Evolutionary conservation across 2,888 invertebrate species (phyloP), one percentile per base, ranked within the genome.

Genomic region (Xiphydria camelus): DNA sequence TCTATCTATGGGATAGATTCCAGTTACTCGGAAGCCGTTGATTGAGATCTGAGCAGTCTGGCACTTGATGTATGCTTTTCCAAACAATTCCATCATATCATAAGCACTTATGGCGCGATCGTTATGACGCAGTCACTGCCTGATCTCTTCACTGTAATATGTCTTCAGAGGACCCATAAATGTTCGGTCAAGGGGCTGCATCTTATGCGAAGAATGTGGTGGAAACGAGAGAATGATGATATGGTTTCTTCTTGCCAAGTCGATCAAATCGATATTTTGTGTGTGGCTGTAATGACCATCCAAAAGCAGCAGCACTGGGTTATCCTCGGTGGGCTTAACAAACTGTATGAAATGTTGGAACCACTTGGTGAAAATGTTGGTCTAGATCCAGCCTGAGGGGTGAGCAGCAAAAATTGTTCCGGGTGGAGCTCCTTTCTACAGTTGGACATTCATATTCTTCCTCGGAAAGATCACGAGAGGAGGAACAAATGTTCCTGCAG

Each of bases 131-230:
- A 68, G 53, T 57, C 56, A 67, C 41, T 47, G 47, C 4, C 61
- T 36, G 38, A 66, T 51, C 55, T 59, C 54, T 42, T 69, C 62
- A 51, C 59, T 67, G 41, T 72, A 73, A 37, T 68, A 63, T 3
- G 52, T 47, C 60, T 69, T 74, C 10, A 70, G 47, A 5, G 66
- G 59, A 4, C 64, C 61, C 67, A 70, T 72, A 20, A 74, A 65
- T 3, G 64, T 60, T 18, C 58, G 64, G 38, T 72, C 69, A 19
- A 68, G 29, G 9, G 66, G 66, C 45, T 71, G 68, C 22, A 73
- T n/a, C 42, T 70, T 68, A 47, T 71, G 64, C 2, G 66, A 64
- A 7, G 61, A 53, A 44, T 73, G 66, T 33, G 64, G 66, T 32
- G 70, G 71, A 44, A 68, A 48, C 7, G 52, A 67, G 7, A 72